Evolutionary conservation across 2,888 invertebrate species (phyloP), one percentile per base, ranked within the genome.

Genomic region (Argyresthia goedartella): DNA sequence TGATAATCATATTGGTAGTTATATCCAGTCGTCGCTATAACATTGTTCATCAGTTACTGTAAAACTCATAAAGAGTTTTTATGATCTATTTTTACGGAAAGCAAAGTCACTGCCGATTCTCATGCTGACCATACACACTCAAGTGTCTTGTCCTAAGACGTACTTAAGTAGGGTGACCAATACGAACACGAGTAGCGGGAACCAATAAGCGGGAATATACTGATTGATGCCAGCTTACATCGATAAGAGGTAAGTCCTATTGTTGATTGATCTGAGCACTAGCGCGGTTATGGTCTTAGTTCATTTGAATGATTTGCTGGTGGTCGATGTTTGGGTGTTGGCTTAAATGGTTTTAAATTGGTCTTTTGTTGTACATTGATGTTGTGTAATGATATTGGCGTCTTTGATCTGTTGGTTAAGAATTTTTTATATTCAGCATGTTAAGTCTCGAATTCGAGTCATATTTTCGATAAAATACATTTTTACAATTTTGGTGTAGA

Each of bases 231-330:
- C 58, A 65, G 69, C 72, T 78, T 78, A 80, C 56, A 60, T 55
- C 64, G 75, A 76, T 73, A 72, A 73, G 67, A 61, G 63, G 69
- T 76, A 70, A 77, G 74, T 70, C 69, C 62, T 67, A 73, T 69
- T 64, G 61, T 52, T 60, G 68, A 71, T 66, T 60, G 76, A 74
- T 66, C 64, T 60, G 53, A 67, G 67, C 65, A 55, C 35, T 15
- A 48, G 25, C 14, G n/a, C 25, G 47, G 25, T 25, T 25, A 25
- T 25, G 25, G 25, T 44, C 15, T 47, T 51, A 57, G 55, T 58
- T 57, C 54, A 54, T 55, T 56, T 59, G 45, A 53, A 51, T 50
- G 57, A 58, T 57, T 59, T 60, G 55, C 52, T 54, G 56, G 56
- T 54, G 56, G 56, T 56, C 56, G 52, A 48, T 55, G 50, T 49